Evolutionary conservation across 2,888 invertebrate genomes (phyloP).

Genomic region (Lamellibrachia satsuma): DNA sequence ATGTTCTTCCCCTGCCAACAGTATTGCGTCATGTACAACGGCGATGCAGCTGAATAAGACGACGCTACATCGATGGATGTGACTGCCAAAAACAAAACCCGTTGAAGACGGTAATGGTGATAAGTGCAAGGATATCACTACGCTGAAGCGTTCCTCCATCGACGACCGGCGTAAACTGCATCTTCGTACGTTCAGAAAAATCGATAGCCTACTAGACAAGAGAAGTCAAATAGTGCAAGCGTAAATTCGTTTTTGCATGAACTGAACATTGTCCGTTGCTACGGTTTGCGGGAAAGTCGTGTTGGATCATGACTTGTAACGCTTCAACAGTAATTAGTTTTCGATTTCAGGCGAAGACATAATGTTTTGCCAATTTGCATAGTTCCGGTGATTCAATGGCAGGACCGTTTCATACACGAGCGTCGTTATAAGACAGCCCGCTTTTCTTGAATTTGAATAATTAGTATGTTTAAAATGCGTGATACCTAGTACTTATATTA

Average conservation of each 20-base stretch:
- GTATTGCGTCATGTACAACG: background rate
- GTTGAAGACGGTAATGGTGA: slow-evolving; percentile 5
- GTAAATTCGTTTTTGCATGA: background rate
- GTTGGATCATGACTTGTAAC: background rate
- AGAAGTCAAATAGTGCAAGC: background rate
- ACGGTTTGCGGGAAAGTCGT: background rate
- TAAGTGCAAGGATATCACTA: background rate
- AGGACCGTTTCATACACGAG: background rate
- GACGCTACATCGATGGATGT: background rate
- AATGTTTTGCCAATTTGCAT: background rate
- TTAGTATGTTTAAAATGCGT: background rate
- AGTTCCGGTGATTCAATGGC: background rate
- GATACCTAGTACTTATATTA: background rate
- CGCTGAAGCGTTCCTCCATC: background rate
- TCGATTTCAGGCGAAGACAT: background rate
- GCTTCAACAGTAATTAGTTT: background rate
- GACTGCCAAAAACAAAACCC: background rate
- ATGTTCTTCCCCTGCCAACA: background rate
- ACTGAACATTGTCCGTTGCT: background rate
- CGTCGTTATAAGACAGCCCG: background rate
- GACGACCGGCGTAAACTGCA: background rate
- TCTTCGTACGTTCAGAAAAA: slow-evolving; percentile 17
- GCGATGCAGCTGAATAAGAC: background rate
- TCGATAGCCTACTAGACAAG: slow-evolving; percentile 13
- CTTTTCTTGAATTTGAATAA: background rate